Base-by-base conservation (phyloP, 2,797 vertebrate species). In the Acanthis flammea region DNA sequence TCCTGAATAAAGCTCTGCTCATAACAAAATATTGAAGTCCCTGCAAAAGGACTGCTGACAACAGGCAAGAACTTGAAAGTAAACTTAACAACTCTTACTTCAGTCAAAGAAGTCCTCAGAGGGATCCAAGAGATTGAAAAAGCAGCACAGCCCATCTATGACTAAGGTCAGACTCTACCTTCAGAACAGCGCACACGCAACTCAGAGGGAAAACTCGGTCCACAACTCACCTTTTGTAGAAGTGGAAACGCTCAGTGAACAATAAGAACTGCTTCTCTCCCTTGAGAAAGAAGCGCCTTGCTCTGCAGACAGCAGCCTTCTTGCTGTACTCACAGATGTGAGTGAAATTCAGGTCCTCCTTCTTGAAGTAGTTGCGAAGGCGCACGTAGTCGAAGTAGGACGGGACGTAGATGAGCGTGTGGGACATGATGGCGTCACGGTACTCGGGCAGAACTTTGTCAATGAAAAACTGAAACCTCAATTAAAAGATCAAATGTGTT, bases 321-420 rank as follows among this genome's bases (percentile, higher is more conserved):
- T 97, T 98, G 2, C 98, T 98, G 90, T 99, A 99, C 94, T 99
- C 99, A 92, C 99, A 99, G 85, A 99, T 97, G 87, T 98, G 97
- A 19, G 97, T 95, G 73, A 99, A 99, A 91, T 98, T 99, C 41
- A 99, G 95, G 11, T 99, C 99, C 89, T 99, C 98, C 79, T 98
- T 99, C 97, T 98, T 99, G 98, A 99, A 98, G 97, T 98, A 98
- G 96, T 99, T 99, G 25, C 99, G 98, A 82, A 99, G 97, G 14
- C 99, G 99, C 75, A 99, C 97, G 3, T 98, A 99, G 97, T 99
- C 99, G 18, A 99, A 99, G 97, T 99, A 99, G 0, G 99, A 99
- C 0, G 99, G 99, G 83, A 99, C 79, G 19, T 98, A 99, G 96
- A 99, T 96, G 81, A 99, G 97, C 0, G 99, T 99, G 98, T 99